Base-by-base conservation (phyloP, 1,140 invertebrate genomes). In the Neelides sp. region DNA sequence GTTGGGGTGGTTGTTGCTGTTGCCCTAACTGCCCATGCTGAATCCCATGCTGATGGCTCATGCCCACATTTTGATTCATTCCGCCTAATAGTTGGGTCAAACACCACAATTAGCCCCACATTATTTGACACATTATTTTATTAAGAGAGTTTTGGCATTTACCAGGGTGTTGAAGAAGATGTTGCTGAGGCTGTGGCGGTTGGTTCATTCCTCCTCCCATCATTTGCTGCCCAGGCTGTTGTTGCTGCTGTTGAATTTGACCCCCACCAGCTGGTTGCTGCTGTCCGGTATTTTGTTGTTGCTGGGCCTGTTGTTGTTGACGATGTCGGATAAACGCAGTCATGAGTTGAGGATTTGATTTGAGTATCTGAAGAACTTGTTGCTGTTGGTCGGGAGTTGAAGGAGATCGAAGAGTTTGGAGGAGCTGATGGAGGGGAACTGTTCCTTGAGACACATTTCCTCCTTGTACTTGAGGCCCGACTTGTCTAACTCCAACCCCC, bases 241-340 rank as follows among this genome's bases (percentile, higher is more conserved):
- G 71, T 34, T 72, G 70, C 64, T 75, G 69, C 42, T 71, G 65
- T 67, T 73, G 73, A 41, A 45, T 44, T 34, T 57, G 48, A 32
- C n/a, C n/a, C n/a, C n/a, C n/a, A n/a, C 61, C 57, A 49, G 65
- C 66, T 64, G 73, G 64, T 13, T 63, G 66, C 28, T 70, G 69
- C 46, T 71, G 67, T 44, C 68, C 65, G 42, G 66, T 69, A 64
- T 51, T 65, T 28, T 55, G 60, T 36, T 66, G 54, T 55, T 66
- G 61, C 52, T 64, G 61, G 35, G 66, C 64, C 49, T 75, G 74
- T 62, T 54, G 65, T 58, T 65, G 65, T 56, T 86, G 81, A 65
- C 85, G 73, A 69, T 93, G 87, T 68, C 92, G 92, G 46, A 97
- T 90, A 64, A 95, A 93, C 41, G 90, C 88, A 47, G 92, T 91